phyloP scores from a whole-genome alignment of 2,113 vertebrate genomes.

The Ovibos moschatus region DNA sequence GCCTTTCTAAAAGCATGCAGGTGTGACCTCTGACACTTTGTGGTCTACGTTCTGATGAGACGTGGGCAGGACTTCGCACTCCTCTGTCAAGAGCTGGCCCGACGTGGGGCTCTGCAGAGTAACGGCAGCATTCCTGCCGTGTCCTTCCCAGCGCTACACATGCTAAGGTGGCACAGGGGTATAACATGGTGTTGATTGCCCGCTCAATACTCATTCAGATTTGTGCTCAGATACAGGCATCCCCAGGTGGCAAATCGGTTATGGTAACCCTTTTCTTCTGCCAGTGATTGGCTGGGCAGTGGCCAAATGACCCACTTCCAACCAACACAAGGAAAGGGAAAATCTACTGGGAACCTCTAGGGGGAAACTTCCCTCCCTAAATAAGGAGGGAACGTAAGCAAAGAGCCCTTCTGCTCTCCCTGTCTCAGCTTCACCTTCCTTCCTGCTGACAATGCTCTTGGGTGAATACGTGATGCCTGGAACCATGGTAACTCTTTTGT shows the following conservation, averaged over 20 bases:
- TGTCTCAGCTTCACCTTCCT: neutral
- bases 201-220: neutral
- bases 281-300: neutral
- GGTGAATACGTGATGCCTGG: neutral
- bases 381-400: neutral
- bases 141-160: neutral
- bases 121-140: neutral
- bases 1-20: neutral
- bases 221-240: neutral
- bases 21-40: neutral
- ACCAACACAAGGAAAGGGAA: neutral
- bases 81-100: neutral
- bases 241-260: neutral
- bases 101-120: accelerated
- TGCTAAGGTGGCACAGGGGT: neutral
- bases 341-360: neutral
- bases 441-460: neutral
- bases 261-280: neutral
- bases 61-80: neutral
- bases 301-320: neutral
- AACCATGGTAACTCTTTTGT: neutral
- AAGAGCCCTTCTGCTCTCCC: neutral
- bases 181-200: too few species aligned
- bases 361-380: neutral
- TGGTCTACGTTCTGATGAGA: neutral